Evolutionary conservation across 2,888 invertebrate species (phyloP), one percentile per base, ranked within the genome.

Genomic region (Drosophila dives): DNA sequence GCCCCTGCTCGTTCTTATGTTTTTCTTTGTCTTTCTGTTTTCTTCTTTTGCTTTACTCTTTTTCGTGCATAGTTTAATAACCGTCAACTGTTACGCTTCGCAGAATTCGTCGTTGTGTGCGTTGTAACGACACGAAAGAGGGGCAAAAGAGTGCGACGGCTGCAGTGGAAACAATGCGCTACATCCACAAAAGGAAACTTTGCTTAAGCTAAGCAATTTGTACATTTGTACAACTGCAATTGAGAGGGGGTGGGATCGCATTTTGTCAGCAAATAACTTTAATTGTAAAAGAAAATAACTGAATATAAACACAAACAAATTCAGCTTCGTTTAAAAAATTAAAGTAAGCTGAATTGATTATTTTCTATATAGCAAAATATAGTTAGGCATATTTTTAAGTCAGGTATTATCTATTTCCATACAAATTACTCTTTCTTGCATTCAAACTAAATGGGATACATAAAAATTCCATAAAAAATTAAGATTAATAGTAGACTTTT

Each of bases 1-100:
- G 72, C 72, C 65, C 55, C 62, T 71, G 32, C 42, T 56, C 29
- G 40, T 20, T 66, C 51, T 53, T 38, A 17, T 23, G 23, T 49
- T 26, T 29, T n/a, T 40, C 32, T 58, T 59, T 23, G 48, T 49
- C 40, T 49, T 8, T 33, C 11, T 38, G 17, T n/a, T 15, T 45
- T 34, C 40, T 62, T 54, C 29, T 63, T 55, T 60, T 60, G 34
- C 66, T 62, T 60, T 45, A 40, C 53, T 64, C 62, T 59, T 26
- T 66, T 60, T 72, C 62, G 72, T 67, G 72, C 70, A 81, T 77
- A 81, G 83, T 83, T 89, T 89, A 90, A 89, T 88, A 90, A 90
- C 86, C 89, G 87, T 83, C 90, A 81, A 83, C 87, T 78, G 90
- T 90, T 88, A 75, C 83, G 90, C 86, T 82, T 79, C 76, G 83